Percentiles rank a stretch among this genome's conserved stretches.
phyloP scores from a whole-genome alignment of 2,113 vertebrate genomes.

The Sinocyclocheilus maitianheensis region DNA sequence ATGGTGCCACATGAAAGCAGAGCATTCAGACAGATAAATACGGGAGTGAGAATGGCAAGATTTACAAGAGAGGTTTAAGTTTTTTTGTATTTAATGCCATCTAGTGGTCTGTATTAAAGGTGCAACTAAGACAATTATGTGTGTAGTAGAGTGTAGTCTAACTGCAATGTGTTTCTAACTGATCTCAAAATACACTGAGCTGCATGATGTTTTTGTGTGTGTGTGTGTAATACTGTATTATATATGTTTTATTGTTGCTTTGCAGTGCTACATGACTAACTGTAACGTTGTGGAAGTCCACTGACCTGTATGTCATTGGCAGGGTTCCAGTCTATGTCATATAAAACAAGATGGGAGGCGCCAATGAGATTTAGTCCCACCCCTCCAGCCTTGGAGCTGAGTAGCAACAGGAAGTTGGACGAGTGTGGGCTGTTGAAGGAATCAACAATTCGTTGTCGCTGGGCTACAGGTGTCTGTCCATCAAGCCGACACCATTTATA shows the following conservation, averaged over 20 bases:
- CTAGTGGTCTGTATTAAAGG: constrained; percentile 57
- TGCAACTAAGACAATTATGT: not conserved
- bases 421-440: constrained; percentile 87
- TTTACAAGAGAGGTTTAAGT: not conserved
- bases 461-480: constrained; percentile 88
- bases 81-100: constrained; percentile 51
- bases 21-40: not conserved
- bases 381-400: constrained; percentile 97
- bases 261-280: not conserved
- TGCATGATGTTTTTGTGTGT: not conserved
- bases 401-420: constrained; percentile 86
- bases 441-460: constrained; percentile 92
- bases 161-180: too few relatives aligned
- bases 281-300: not conserved
- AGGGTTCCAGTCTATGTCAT: constrained; percentile 99
- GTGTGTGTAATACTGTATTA: not conserved
- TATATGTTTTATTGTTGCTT: not conserved
- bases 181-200: not conserved
- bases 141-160: not conserved
- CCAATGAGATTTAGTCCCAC: constrained; percentile 94
- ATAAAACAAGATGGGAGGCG: constrained; percentile 92
- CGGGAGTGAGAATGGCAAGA: too few relatives aligned
- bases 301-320: constrained; percentile 97
- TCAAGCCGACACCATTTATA: constrained; percentile 90
- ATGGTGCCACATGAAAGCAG: not conserved